A percentile compares a stretch with the other conserved stretches of the same genome.
Conservation (phyloP, 1,140 invertebrate genomes). For the Neuroterus valhalla region DNA sequence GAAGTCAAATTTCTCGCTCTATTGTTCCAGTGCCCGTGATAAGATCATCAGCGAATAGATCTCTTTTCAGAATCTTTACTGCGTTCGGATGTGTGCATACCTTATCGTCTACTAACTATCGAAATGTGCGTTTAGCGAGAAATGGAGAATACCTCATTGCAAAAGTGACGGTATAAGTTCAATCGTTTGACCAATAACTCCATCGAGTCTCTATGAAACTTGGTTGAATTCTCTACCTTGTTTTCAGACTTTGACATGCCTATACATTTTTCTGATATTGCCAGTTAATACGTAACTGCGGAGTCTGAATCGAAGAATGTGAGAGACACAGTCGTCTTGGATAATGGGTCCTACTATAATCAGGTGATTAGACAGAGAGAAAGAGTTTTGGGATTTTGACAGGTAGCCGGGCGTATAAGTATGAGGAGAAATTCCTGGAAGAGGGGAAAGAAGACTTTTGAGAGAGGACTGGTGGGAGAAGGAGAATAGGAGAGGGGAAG, state of each 20-base stretch:
- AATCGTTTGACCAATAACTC: not conserved
- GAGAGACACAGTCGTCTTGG: no score
- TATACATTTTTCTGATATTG: constrained; percentile 70
- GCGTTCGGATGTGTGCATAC: not conserved
- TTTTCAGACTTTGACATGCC: constrained; percentile 48
- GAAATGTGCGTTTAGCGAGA: not conserved
- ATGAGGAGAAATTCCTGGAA: no score
- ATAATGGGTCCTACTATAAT: no score
- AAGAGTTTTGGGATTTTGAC: no score
- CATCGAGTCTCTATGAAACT: not conserved
- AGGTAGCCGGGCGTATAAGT: no score
- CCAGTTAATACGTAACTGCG: no score
- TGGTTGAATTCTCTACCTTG: not conserved
- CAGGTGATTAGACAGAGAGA: no score
- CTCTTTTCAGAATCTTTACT: not conserved
- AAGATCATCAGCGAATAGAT: constrained; percentile 18
- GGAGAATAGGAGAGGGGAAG: no score
- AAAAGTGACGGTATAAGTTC: not conserved
- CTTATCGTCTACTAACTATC: not conserved
- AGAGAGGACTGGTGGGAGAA: no score
- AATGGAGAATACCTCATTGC: not conserved
- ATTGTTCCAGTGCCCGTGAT: not conserved
- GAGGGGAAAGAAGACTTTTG: no score
- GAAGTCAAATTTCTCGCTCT: not conserved
- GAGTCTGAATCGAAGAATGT: no score